Conservation (phyloP, 2,888 invertebrate species). For the Andrena chrysosceles region DNA sequence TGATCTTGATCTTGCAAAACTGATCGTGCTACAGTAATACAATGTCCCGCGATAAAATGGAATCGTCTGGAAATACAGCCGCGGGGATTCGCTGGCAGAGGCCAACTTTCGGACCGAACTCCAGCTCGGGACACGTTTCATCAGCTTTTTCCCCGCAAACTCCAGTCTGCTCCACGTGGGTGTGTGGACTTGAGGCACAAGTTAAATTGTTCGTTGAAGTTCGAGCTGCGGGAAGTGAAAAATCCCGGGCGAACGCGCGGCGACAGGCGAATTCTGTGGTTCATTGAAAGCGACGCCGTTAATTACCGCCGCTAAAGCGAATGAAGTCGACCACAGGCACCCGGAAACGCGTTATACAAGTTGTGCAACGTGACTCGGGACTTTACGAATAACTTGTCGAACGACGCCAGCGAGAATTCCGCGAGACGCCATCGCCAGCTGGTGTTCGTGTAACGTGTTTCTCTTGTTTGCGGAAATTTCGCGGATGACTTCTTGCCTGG, state of each 20-base stretch:
- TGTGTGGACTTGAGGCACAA: constrained; percentile 15
- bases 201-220: constrained; percentile 30
- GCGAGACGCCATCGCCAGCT: constrained; percentile 18
- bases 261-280: constrained; percentile 29
- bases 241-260: constrained; percentile 17
- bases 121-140: constrained; percentile 16
- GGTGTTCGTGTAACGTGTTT: constrained; percentile 16
- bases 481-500: constrained; percentile 24
- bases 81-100: neutral
- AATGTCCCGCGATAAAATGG: neutral
- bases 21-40: neutral
- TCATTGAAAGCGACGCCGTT: constrained; percentile 47
- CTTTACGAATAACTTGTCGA: constrained; percentile 36
- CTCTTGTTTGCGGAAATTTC: constrained; percentile 35
- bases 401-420: constrained; percentile 14
- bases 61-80: constrained; percentile 1
- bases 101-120: constrained; percentile 13
- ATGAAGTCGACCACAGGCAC: constrained; percentile 32
- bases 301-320: constrained; percentile 47
- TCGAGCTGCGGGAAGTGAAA: constrained; percentile 12
- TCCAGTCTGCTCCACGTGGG: constrained; percentile 17
- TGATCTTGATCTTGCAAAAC: neutral
- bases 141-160: constrained; percentile 21
- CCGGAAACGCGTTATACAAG: constrained; percentile 46
- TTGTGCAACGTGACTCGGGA: constrained; percentile 41